Conservation (phyloP, 2,888 invertebrate genomes). For the Pelosia muscerda region DNA sequence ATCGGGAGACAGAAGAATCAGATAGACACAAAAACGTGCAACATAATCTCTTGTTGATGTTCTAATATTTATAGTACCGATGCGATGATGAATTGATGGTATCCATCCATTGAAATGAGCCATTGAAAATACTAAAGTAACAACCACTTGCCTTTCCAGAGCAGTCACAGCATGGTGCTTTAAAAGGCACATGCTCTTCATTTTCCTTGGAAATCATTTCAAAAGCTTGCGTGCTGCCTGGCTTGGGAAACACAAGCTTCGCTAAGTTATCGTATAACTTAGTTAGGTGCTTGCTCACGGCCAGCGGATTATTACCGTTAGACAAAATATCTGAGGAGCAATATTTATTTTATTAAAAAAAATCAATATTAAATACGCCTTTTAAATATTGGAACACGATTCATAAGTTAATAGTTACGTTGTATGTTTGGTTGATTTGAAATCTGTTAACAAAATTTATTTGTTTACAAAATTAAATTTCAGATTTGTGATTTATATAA, state of each 20-base stretch:
- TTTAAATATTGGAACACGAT: no score
- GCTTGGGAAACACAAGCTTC: slow-evolving; percentile 89
- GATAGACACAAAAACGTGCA: not conserved
- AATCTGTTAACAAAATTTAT: not conserved
- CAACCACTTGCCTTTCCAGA: slow-evolving; percentile 90
- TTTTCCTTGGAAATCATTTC: slow-evolving; percentile 96
- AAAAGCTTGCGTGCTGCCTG: slow-evolving; percentile 88
- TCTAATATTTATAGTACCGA: not conserved
- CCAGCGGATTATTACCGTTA: slow-evolving; percentile 94
- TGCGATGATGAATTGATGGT: no score
- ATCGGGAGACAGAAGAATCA: not conserved
- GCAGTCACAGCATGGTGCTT: slow-evolving; percentile 93
- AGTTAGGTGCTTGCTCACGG: slow-evolving; percentile 94
- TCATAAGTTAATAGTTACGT: no score
- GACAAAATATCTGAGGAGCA: slow-evolving; percentile 86
- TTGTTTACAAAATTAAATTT: no score
- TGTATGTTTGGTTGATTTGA: not conserved
- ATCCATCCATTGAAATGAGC: no score
- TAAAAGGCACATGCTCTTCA: slow-evolving; percentile 89
- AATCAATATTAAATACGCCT: not conserved
- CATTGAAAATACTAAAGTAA: not conserved
- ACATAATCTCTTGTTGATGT: no score
- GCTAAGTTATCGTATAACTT: slow-evolving; percentile 97
- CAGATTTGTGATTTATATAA: no score
- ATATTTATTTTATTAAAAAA: not conserved